Evolutionary conservation across 2,797 vertebrate genomes (phyloP).

Genomic region (Tachyglossus aculeatus): DNA sequence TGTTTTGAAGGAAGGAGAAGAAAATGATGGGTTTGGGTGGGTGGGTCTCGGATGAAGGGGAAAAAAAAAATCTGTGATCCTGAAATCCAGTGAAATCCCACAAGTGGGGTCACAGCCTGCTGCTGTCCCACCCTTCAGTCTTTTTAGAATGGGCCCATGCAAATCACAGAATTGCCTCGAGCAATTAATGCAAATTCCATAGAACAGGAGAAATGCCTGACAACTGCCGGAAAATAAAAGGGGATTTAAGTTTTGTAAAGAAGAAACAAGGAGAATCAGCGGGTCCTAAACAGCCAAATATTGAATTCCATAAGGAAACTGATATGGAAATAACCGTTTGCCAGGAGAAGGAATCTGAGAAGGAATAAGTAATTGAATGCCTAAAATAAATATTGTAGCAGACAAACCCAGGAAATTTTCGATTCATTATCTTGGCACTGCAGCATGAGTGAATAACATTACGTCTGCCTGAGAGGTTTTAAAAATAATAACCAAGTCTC

Average conservation of each 20-base stretch:
- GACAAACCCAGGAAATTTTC: not conserved
- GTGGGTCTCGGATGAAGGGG: too few relatives aligned
- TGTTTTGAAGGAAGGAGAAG: too few relatives aligned
- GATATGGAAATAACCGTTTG: not conserved
- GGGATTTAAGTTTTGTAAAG: not conserved
- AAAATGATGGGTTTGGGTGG: too few relatives aligned
- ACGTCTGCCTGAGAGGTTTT: not conserved
- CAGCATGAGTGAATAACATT: not conserved
- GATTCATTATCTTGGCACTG: not conserved
- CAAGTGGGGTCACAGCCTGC: too few relatives aligned
- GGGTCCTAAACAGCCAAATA: not conserved
- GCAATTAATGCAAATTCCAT: too few relatives aligned
- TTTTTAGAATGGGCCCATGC: too few relatives aligned
- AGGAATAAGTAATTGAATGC: not conserved
- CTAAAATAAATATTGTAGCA: not conserved
- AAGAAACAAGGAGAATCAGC: not conserved
- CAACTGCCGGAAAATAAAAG: not conserved
- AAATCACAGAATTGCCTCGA: too few relatives aligned
- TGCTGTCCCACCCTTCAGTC: too few relatives aligned
- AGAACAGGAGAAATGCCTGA: too few relatives aligned
- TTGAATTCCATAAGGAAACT: not conserved
- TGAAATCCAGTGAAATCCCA: too few relatives aligned
- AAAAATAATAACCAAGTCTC: constrained; percentile 12
- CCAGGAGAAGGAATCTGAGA: not conserved
- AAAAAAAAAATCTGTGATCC: too few relatives aligned